These are phyloP conservation scores for Galeruca laticollis DNA, from an alignment of 2,888 invertebrate genomes.

Conservation along the genomic window DNA sequence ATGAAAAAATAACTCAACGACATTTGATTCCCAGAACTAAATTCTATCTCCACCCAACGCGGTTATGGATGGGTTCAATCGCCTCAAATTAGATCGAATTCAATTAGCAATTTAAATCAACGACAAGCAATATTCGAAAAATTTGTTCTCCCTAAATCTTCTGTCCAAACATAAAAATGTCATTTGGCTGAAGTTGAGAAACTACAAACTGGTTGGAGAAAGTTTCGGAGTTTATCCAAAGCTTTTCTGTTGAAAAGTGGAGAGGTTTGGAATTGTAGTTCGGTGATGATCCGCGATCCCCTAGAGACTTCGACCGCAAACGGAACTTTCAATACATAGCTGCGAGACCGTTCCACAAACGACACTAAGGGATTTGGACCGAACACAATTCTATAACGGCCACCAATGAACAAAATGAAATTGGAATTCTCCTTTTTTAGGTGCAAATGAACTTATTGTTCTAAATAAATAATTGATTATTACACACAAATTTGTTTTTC, in stretches of 20 bases:
- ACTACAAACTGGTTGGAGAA: slow-evolving; percentile 28
- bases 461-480: too few relatives aligned
- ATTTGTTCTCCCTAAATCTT: slow-evolving; percentile 18
- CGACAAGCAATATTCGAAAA: slow-evolving; percentile 1
- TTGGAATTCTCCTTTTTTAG: too few relatives aligned
- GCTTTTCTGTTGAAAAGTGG: slow-evolving; percentile 35
- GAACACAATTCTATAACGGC: slow-evolving; percentile 9
- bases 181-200: slow-evolving; percentile 32
- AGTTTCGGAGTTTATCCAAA: slow-evolving; percentile 36
- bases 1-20: too few relatives aligned
- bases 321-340: slow-evolving; percentile 43
- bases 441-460: too few relatives aligned
- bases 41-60: neutral
- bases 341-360: slow-evolving; percentile 38
- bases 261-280: slow-evolving; percentile 41
- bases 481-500: too few relatives aligned
- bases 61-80: neutral
- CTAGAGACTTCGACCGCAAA: slow-evolving; percentile 50
- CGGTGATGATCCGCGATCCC: slow-evolving; percentile 51
- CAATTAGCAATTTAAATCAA: slow-evolving; percentile 13
- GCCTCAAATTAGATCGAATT: neutral
- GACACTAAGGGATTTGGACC: slow-evolving; percentile 31
- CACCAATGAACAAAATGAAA: neutral
- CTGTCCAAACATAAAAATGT: slow-evolving; percentile 38
- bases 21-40: too few relatives aligned